A percentile compares a stretch with the other conserved stretches of the same genome.
These are phyloP conservation scores for Brachyopa scutellaris DNA, from an alignment of 2,888 invertebrate genomes.

Conservation along the genomic window DNA sequence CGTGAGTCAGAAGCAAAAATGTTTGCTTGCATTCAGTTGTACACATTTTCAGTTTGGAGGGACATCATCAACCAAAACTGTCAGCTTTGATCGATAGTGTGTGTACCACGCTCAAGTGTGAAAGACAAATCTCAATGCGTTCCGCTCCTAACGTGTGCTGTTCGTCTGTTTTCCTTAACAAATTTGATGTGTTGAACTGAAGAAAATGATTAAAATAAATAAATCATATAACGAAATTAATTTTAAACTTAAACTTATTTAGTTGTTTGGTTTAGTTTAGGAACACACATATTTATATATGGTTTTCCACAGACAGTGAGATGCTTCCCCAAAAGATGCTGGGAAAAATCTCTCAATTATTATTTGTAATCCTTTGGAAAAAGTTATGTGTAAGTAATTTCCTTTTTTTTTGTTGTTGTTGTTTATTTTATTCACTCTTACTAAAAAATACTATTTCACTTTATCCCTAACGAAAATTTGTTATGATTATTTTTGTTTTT, in stretches of 20 bases:
- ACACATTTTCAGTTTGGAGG: too few species aligned
- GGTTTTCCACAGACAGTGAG: background rate
- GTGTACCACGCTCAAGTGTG: too few species aligned
- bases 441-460: background rate
- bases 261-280: conserved; percentile 10
- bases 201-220: background rate
- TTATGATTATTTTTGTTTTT: conserved; percentile 2
- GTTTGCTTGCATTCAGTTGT: too few species aligned
- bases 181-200: background rate
- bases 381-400: background rate
- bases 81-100: too few species aligned
- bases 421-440: background rate
- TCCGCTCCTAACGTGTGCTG: conserved; percentile 4
- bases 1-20: too few species aligned
- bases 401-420: too few species aligned
- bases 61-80: too few species aligned
- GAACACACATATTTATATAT: background rate
- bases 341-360: background rate
- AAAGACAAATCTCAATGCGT: too few species aligned
- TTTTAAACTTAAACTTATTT: background rate
- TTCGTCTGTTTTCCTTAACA: background rate
- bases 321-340: background rate
- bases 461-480: conserved; percentile 7
- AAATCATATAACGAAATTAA: background rate
- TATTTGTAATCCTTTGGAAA: background rate